Evolutionary conservation across 2,888 invertebrate genomes (phyloP), one percentile per base, ranked within the genome.

Genomic region (Ischnus inquisitorius): DNA sequence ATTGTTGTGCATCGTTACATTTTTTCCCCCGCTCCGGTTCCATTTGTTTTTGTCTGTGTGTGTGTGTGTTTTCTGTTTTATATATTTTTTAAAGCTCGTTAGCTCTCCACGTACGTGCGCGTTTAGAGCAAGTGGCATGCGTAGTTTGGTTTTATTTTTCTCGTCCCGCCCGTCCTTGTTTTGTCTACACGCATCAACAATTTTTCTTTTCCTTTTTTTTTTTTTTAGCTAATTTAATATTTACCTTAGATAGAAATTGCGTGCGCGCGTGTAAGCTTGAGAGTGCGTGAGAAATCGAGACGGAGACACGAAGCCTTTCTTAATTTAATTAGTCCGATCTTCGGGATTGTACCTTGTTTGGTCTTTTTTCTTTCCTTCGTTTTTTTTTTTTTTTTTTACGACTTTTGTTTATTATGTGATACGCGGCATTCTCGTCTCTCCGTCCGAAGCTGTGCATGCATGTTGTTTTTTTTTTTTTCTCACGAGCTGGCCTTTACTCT

Each of bases 231-330:
- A 54, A 60, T 84, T 83, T 82, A 79, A 85, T 80, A 79, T 85
- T 83, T 79, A 76, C 82, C 72, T 72, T 82, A 51, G 41, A 51
- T 67, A 75, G 86, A 86, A 85, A 87, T 89, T 86, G 85, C 88
- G 90, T 89, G 90, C 89, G 91, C 85, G 85, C 82, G 78, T 57
- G 85, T 89, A 85, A 88, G 88, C 86, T 84, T 83, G 86, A 84
- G 84, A 81, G 54, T 41, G 67, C 67, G 51, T 57, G 79, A 67
- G 3, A 28, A 19, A 82, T 67, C 78, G 67, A 64, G 79, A 75
- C 79, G 79, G 75, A 83, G 83, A 79, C 71, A 57, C 85, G 86
- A 81, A 85, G 83, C 80, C 76, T 75, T 85, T 81, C 81, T 82
- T 82, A 75, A 69, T 75, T 68, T 76, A 57, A 77, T 48, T 57